A percentile compares a stretch with the other conserved stretches of the same genome.
Evolutionary conservation across 2,888 invertebrate species (phyloP).

Genomic region (Aleiodes alternator): DNA sequence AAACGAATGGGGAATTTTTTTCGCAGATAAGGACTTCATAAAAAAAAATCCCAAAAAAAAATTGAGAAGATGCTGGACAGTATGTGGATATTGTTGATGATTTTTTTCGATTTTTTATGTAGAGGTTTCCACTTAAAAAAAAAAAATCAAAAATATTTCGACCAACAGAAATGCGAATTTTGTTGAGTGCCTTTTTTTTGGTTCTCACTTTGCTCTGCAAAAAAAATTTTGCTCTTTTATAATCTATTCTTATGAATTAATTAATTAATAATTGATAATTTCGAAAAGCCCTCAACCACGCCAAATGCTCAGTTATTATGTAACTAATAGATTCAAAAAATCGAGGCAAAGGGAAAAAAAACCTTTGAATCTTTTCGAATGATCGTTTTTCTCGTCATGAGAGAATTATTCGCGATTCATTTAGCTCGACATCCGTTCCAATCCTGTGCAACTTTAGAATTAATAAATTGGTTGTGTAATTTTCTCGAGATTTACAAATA

Average conservation of each 20-base stretch:
- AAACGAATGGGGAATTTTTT: too few species aligned
- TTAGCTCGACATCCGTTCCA: slow-evolving; percentile 20
- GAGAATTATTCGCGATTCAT: slow-evolving; percentile 33
- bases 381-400: slow-evolving; percentile 18
- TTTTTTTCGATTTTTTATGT: too few species aligned
- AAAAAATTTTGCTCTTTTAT: too few species aligned
- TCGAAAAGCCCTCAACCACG: background rate
- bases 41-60: too few species aligned
- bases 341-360: background rate
- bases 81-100: too few species aligned
- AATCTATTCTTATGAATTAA: background rate
- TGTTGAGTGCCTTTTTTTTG: too few species aligned
- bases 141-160: too few species aligned
- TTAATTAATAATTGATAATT: background rate
- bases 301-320: background rate
- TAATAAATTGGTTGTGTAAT: slow-evolving; percentile 28
- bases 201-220: too few species aligned
- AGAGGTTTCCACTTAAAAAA: too few species aligned
- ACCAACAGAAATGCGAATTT: too few species aligned
- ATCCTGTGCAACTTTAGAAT: slow-evolving; percentile 16
- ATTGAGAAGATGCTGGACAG: too few species aligned
- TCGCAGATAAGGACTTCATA: too few species aligned
- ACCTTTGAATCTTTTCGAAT: background rate
- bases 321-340: slow-evolving; percentile 4
- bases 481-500: background rate